These are phyloP conservation scores for Scaptodrosophila lebanonensis DNA, from an alignment of 1,140 invertebrate genomes.

Conservation along the genomic window DNA sequence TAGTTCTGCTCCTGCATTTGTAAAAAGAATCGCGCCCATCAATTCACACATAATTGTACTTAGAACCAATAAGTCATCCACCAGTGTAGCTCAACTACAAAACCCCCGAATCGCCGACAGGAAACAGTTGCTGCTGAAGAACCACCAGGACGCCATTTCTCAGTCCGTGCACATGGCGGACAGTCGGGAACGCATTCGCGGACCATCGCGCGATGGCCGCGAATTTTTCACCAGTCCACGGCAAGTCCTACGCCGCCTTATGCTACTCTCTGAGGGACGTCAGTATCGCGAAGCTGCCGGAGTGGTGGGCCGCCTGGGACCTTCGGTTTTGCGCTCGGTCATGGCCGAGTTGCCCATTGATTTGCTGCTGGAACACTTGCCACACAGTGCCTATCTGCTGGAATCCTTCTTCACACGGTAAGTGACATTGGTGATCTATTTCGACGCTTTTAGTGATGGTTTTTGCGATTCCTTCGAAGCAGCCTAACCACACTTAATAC, in stretches of 20 bases:
- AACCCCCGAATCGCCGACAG: slow-evolving; percentile 33
- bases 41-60: slow-evolving; percentile 24
- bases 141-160: slow-evolving; percentile 61
- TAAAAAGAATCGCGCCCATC: slow-evolving; percentile 34
- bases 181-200: slow-evolving; percentile 80
- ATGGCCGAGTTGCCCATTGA: slow-evolving; percentile 89
- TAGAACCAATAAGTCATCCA: slow-evolving; percentile 19
- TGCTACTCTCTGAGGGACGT: slow-evolving; percentile 86
- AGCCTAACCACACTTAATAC: slow-evolving; percentile 80
- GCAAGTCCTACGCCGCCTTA: slow-evolving; percentile 84
- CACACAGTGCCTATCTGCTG: slow-evolving; percentile 89
- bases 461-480: slow-evolving; percentile 11
- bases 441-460: background rate
- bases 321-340: slow-evolving; percentile 84
- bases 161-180: slow-evolving; percentile 78
- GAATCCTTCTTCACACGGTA: slow-evolving; percentile 90
- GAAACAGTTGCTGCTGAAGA: slow-evolving; percentile 67
- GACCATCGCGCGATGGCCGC: slow-evolving; percentile 76
- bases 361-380: slow-evolving; percentile 90
- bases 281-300: slow-evolving; percentile 89
- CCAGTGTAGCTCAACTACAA: slow-evolving; percentile 15
- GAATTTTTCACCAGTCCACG: slow-evolving; percentile 85
- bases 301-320: slow-evolving; percentile 85
- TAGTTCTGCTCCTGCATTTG: slow-evolving; percentile 36
- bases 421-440: slow-evolving; percentile 2